Conservation (phyloP, 2,888 invertebrate species). For the Habrosyne pyritoides region DNA sequence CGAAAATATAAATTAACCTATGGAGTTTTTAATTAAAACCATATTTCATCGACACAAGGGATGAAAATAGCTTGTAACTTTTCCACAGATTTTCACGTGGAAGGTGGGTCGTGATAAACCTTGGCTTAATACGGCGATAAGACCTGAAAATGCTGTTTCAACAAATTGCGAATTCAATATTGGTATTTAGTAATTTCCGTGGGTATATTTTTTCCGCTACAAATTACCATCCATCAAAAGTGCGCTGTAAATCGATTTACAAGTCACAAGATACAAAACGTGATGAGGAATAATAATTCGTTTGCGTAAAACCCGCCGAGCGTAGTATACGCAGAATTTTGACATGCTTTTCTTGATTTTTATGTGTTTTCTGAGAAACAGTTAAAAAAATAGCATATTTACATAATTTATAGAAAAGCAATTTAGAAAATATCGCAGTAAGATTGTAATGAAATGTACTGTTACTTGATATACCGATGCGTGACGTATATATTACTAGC, state of each 20-base stretch:
- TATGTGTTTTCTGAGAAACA: no score
- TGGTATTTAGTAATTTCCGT: background rate
- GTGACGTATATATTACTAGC: no score
- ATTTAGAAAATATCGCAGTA: no score
- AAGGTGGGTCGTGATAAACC: no score
- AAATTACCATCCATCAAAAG: background rate
- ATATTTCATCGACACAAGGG: background rate
- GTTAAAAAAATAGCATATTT: no score
- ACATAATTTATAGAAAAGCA: no score
- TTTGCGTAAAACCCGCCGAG: constrained; percentile 10
- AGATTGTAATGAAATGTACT: no score
- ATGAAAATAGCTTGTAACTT: background rate
- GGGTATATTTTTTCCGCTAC: background rate
- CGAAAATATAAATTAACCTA: no score
- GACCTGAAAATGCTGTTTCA: background rate
- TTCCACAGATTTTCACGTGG: background rate
- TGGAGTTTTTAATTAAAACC: background rate
- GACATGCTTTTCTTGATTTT: background rate
- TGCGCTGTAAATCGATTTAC: constrained; percentile 21
- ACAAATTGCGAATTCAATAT: background rate
- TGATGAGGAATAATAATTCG: constrained; percentile 26
- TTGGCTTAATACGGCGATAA: background rate
- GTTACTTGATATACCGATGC: no score
- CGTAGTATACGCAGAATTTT: background rate
- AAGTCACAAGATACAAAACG: constrained; percentile 25